Conservation (phyloP, 1,140 invertebrate genomes). For the Limonius californicus region DNA sequence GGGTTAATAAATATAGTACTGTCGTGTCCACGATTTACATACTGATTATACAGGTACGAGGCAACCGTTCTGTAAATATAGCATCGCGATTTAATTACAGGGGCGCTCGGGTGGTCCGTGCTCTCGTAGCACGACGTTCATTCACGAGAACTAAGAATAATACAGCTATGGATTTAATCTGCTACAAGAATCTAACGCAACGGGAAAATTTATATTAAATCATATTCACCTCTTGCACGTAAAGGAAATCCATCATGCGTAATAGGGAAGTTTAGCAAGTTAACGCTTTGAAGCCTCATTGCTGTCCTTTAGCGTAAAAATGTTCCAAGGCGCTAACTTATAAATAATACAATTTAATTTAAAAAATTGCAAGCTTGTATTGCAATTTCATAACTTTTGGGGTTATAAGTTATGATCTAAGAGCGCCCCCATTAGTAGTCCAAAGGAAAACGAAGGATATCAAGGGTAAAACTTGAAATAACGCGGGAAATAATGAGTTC, state of each 20-base stretch:
- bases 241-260: not conserved
- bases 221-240: not conserved
- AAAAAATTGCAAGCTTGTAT: not conserved
- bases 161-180: not conserved
- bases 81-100: constrained; percentile 41
- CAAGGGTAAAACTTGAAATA: constrained; percentile 47
- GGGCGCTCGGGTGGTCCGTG: constrained; percentile 39
- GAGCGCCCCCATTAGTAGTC: constrained; percentile 40
- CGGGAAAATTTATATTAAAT: not conserved
- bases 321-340: not conserved
- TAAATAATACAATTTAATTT: not conserved
- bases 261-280: not conserved
- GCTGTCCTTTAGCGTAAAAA: not conserved
- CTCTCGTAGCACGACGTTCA: constrained; percentile 34
- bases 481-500: constrained; percentile 48
- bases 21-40: constrained; percentile 44
- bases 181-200: not conserved
- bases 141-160: constrained; percentile 26
- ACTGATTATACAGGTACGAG: constrained; percentile 37
- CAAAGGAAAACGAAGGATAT: constrained; percentile 36
- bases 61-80: constrained; percentile 30
- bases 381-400: not conserved
- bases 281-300: not conserved
- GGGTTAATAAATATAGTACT: constrained; percentile 44
- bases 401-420: not conserved